A percentile compares a stretch with the other conserved stretches of the same genome.
phyloP scores from a whole-genome alignment of 2,113 vertebrate genomes.

The Syngnathus floridae region DNA sequence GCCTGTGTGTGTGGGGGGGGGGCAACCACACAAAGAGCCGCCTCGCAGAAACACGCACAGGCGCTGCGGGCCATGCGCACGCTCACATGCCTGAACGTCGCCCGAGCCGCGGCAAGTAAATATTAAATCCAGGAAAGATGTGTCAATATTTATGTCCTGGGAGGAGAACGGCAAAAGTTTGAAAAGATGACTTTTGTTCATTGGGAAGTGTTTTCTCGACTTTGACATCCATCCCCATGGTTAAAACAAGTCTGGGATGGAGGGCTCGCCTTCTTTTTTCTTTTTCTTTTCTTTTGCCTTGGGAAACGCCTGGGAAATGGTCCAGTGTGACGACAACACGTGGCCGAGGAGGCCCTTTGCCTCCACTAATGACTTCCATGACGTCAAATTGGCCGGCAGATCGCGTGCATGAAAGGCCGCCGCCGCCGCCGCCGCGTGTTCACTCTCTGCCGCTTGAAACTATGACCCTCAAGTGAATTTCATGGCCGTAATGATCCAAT shows the following conservation, averaged over 20 bases:
- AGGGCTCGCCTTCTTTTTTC: not conserved
- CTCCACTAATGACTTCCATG: slow-evolving; percentile 1
- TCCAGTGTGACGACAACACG: slow-evolving; percentile 12
- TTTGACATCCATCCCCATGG: not conserved
- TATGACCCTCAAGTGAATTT: not conserved
- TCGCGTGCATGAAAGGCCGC: not conserved
- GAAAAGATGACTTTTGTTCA: not conserved
- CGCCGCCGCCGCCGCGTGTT: not conserved
- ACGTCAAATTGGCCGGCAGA: not conserved
- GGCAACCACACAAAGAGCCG: not conserved
- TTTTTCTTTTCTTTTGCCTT: slow-evolving; percentile 19
- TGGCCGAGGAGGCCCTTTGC: slow-evolving; percentile 11
- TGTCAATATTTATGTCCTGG: slow-evolving; percentile 12
- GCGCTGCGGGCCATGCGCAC: not conserved
- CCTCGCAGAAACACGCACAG: not conserved
- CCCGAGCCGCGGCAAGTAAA: slow-evolving; percentile 10
- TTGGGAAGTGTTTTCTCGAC: not conserved
- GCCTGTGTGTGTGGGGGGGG: no score
- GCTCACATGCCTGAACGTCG: not conserved
- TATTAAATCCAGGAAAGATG: slow-evolving; percentile 12
- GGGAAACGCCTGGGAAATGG: slow-evolving; percentile 43
- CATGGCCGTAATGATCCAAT: not conserved
- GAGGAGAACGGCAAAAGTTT: slow-evolving; percentile 1
- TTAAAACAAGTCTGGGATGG: no score
- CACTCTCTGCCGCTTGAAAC: not conserved